These are phyloP conservation scores for Pterois miles DNA, from an alignment of 2,797 vertebrate species.

Conservation along the genomic window DNA sequence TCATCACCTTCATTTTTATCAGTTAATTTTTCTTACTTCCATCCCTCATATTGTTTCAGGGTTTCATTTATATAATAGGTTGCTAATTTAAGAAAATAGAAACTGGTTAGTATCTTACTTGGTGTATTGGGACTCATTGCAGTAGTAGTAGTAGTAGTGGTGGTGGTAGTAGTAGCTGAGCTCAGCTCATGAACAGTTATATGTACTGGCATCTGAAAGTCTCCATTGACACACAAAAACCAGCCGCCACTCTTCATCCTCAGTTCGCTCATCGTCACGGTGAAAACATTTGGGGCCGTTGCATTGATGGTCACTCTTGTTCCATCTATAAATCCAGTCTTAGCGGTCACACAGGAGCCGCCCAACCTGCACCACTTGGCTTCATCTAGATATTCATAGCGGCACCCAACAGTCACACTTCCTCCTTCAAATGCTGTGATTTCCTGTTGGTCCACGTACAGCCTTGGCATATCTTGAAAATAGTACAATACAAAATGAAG, in stretches of 20 bases:
- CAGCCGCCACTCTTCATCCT: slow-evolving; percentile 35
- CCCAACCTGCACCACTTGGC: slow-evolving; percentile 43
- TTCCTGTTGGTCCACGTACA: slow-evolving; percentile 34
- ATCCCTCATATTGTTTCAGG: not conserved
- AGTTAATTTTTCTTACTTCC: rapidly evolving
- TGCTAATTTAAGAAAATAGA: not conserved
- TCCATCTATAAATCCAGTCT: not conserved
- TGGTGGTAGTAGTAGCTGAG: not conserved
- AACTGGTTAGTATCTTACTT: slow-evolving; percentile 16
- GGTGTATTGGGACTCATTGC: not conserved
- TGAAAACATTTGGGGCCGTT: not conserved
- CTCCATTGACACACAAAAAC: slow-evolving; percentile 20
- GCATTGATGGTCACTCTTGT: slow-evolving; percentile 4
- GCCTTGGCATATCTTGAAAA: slow-evolving; percentile 4
- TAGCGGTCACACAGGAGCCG: not conserved
- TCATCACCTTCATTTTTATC: too few relatives aligned
- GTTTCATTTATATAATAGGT: not conserved
- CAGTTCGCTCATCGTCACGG: slow-evolving; percentile 46
- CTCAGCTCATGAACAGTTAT: slow-evolving; percentile 15
- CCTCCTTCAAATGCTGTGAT: slow-evolving; percentile 4
- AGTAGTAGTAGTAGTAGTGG: not conserved
- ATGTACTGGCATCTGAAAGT: slow-evolving; percentile 37
- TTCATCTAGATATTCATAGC: not conserved
- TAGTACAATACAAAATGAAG: not conserved
- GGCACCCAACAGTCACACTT: slow-evolving; percentile 29